Percentiles rank a stretch among this genome's conserved stretches.
Evolutionary conservation across 2,113 vertebrate genomes (phyloP).

Genomic region (Daphoenositta chrysoptera): DNA sequence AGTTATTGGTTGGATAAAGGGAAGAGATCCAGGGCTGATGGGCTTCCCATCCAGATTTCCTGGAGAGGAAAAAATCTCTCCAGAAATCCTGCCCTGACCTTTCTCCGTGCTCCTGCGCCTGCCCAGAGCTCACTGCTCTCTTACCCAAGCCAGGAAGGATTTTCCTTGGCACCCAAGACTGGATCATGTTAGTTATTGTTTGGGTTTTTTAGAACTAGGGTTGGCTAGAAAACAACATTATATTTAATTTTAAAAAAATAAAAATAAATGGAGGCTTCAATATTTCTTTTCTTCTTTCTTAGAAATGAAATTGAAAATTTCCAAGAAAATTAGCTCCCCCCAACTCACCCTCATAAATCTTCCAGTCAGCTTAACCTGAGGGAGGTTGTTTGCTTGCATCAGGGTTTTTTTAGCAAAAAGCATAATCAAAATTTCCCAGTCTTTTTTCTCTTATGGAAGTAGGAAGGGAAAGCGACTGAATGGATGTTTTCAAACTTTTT

Average conservation of each 20-base stretch:
- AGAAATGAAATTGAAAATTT: conserved; percentile 1
- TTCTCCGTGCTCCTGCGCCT: accelerated
- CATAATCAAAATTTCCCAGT: background rate
- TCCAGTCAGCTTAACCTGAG: background rate
- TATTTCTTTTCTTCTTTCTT: conserved; percentile 17
- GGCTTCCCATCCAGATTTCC: background rate
- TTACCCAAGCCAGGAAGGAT: background rate
- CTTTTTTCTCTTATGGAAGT: background rate
- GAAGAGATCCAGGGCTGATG: background rate
- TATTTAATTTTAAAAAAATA: background rate
- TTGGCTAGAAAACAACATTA: background rate
- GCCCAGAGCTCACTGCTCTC: background rate
- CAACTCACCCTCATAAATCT: background rate
- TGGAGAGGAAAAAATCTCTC: background rate
- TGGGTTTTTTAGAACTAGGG: background rate
- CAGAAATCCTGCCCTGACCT: background rate
- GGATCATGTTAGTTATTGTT: background rate
- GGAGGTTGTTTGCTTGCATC: background rate
- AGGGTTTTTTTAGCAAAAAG: background rate
- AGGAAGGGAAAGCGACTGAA: background rate
- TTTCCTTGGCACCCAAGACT: background rate
- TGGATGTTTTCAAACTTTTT: background rate
- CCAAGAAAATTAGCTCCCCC: background rate
- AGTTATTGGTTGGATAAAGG: background rate
- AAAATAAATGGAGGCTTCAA: background rate